These are phyloP conservation scores for Oryzias sinensis DNA, from an alignment of 2,797 vertebrate genomes.

Conservation along the genomic window DNA sequence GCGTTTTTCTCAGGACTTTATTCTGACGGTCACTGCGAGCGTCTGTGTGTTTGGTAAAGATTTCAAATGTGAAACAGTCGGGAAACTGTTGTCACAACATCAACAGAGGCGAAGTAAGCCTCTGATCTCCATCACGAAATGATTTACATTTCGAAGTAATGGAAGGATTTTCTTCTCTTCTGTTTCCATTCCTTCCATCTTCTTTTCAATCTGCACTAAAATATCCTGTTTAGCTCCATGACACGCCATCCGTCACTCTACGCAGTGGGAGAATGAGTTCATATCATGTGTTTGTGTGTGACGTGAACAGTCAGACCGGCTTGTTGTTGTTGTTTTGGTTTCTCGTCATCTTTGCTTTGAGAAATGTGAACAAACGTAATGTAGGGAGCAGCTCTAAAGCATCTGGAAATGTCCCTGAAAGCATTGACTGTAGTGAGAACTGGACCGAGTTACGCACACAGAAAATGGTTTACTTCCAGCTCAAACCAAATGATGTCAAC, in stretches of 20 bases:
- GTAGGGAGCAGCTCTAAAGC: not conserved
- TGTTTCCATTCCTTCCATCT: conserved; percentile 47
- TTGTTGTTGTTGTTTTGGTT: conserved; percentile 5
- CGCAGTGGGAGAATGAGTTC: conserved; percentile 45
- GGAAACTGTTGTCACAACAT: conserved; percentile 15
- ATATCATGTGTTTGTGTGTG: conserved; percentile 31
- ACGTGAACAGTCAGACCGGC: conserved; percentile 7
- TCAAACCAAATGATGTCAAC: too few species aligned
- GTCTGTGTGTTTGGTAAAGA: conserved; percentile 18
- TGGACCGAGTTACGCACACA: too few species aligned
- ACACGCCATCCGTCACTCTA: conserved; percentile 74
- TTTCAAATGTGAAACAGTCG: conserved; percentile 14
- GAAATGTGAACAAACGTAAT: not conserved
- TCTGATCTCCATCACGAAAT: conserved; percentile 68
- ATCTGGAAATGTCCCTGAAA: too few species aligned
- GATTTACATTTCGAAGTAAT: conserved; percentile 81
- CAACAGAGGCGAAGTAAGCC: conserved; percentile 53
- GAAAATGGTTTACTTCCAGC: too few species aligned
- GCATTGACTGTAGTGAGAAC: too few species aligned
- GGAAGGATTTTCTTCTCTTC: conserved; percentile 69
- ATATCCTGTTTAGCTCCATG: conserved; percentile 70
- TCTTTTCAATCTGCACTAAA: conserved; percentile 70
- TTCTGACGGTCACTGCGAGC: conserved; percentile 35
- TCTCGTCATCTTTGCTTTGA: not conserved
- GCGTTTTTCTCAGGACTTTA: conserved; percentile 62